phyloP scores from a whole-genome alignment of 2,888 invertebrate species.

The Polymixis flavicincta region DNA sequence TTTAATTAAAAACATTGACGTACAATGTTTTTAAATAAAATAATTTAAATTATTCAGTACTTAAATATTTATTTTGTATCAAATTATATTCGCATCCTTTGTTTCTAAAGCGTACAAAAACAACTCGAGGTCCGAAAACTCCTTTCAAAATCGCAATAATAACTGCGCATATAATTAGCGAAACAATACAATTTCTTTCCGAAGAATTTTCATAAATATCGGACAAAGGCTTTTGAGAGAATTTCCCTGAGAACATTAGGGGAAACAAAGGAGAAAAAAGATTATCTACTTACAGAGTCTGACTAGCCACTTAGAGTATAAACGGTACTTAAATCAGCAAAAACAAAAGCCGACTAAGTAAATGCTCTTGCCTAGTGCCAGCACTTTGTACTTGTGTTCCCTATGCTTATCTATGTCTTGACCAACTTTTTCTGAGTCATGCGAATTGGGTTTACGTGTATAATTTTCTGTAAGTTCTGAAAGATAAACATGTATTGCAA shows the following conservation, averaged over 20 bases:
- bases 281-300: conserved; percentile 75
- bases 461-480: conserved; percentile 32
- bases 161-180: conserved; percentile 60
- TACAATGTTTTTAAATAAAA: neutral
- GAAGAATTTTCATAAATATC: conserved; percentile 67
- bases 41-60: conserved; percentile 6
- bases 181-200: conserved; percentile 64
- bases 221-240: conserved; percentile 66
- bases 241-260: conserved; percentile 68
- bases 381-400: conserved; percentile 72
- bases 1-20: too few species aligned
- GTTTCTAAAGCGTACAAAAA: conserved; percentile 36
- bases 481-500: conserved; percentile 7
- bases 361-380: conserved; percentile 73
- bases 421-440: conserved; percentile 66
- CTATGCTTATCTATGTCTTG: conserved; percentile 67
- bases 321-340: conserved; percentile 82
- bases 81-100: conserved; percentile 47
- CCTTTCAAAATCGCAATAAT: conserved; percentile 46
- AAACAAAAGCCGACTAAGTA: conserved; percentile 82
- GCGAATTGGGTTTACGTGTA: conserved; percentile 57
- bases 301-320: conserved; percentile 80
- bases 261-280: conserved; percentile 70
- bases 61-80: conserved; percentile 30
- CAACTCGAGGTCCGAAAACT: conserved; percentile 34